Evolutionary conservation across 2,797 vertebrate species (phyloP).

Genomic region (Poecilia picta): DNA sequence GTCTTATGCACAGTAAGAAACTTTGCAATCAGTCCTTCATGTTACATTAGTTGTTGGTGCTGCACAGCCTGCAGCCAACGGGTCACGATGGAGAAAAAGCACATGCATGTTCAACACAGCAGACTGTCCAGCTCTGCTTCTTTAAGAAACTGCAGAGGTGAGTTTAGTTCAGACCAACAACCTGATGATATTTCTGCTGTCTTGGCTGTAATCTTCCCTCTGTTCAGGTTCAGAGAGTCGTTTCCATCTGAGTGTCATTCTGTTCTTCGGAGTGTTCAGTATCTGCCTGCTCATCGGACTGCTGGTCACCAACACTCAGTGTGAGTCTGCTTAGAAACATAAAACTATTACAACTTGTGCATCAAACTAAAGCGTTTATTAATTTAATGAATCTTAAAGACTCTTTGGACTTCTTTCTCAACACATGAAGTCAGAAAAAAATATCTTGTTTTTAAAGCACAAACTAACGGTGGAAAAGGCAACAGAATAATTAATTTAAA

Average conservation of each 20-base stretch:
- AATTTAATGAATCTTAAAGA: background rate
- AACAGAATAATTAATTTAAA: background rate
- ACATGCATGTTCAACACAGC: background rate
- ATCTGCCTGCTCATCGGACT: conserved; percentile 2
- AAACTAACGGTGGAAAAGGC: background rate
- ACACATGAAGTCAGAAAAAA: background rate
- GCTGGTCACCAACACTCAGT: background rate
- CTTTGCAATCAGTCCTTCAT: background rate
- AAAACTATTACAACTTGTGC: background rate
- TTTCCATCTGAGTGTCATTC: background rate
- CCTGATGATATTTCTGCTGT: background rate
- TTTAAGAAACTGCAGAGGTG: background rate
- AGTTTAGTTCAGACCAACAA: background rate
- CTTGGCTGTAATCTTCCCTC: background rate
- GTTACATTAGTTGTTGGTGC: background rate
- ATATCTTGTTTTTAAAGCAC: background rate
- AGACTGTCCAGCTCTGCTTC: background rate
- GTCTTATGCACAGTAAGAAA: background rate
- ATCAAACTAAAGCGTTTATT: background rate
- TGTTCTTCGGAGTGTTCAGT: background rate
- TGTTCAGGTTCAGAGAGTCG: background rate
- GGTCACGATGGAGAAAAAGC: conserved; percentile 1
- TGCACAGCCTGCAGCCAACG: background rate
- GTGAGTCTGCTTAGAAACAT: conserved; percentile 1
- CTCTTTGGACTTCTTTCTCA: background rate